A percentile compares a stretch with the other conserved stretches of the same genome.
Conservation (phyloP, 1,140 invertebrate genomes). For the Bombus turneri region DNA sequence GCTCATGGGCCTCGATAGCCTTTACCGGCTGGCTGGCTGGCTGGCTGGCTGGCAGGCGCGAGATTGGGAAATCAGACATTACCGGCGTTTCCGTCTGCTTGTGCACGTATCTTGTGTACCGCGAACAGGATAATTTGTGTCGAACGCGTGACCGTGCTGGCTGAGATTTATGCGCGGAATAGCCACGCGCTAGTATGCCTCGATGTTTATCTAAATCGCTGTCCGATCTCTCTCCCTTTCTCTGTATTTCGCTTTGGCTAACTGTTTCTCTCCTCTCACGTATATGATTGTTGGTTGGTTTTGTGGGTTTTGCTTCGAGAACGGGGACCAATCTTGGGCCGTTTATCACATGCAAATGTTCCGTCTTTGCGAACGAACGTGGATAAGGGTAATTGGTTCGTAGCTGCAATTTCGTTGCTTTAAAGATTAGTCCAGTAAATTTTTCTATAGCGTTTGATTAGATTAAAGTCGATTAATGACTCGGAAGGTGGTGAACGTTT, state of each 20-base stretch:
- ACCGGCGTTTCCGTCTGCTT: slow-evolving; percentile 43
- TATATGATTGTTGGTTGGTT: neutral
- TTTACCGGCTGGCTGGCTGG: neutral
- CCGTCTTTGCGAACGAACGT: no score
- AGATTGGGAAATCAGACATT: slow-evolving; percentile 59
- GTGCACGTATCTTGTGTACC: slow-evolving; percentile 56
- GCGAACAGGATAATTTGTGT: slow-evolving; percentile 68
- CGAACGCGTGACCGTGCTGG: slow-evolving; percentile 68
- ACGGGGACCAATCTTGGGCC: no score
- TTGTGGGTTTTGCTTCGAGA: neutral
- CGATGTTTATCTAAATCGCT: slow-evolving; percentile 66
- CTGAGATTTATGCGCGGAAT: slow-evolving; percentile 62
- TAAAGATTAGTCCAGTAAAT: no score
- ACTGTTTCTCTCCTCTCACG: neutral
- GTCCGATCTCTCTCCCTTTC: slow-evolving; percentile 60
- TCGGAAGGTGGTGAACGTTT: no score
- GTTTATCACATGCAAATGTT: no score
- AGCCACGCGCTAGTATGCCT: slow-evolving; percentile 30
- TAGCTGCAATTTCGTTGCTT: no score
- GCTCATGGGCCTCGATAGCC: slow-evolving; percentile 3
- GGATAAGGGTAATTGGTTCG: no score
- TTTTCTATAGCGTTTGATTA: no score
- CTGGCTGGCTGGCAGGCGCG: neutral
- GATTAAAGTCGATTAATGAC: no score
- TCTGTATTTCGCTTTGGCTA: slow-evolving; percentile 34